phyloP scores from a whole-genome alignment of 2,113 vertebrate genomes.

The Onychostoma macrolepis region DNA sequence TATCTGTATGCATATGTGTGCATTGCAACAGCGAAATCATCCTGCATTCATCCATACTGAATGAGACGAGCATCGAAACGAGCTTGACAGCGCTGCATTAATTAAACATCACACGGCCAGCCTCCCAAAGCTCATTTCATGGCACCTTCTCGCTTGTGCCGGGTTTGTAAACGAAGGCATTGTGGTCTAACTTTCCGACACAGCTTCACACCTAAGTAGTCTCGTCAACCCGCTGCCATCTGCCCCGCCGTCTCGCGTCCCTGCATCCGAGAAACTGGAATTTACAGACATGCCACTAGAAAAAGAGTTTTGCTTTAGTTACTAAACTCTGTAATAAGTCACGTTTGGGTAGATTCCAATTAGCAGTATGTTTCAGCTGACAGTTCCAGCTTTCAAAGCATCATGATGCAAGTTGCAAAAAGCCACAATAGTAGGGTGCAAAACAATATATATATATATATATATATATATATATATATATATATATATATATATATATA shows the following conservation, averaged over 20 bases:
- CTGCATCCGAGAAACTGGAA: background rate
- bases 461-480: no score
- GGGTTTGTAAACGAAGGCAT: conserved; percentile 47
- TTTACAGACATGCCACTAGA: background rate
- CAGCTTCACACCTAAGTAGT: conserved; percentile 6
- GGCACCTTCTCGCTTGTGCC: conserved; percentile 72
- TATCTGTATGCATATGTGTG: background rate
- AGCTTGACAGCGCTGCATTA: conserved; percentile 71
- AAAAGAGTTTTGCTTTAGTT: conserved; percentile 25
- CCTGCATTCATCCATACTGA: conserved; percentile 74
- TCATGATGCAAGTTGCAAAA: background rate
- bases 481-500: no score
- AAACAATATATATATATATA: background rate
- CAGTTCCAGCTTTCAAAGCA: background rate
- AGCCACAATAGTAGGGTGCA: background rate
- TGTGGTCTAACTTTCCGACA: background rate
- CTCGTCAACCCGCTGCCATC: background rate
- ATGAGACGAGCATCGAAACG: conserved; percentile 71
- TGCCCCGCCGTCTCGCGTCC: background rate
- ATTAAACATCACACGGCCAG: conserved; percentile 75
- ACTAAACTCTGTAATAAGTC: background rate
- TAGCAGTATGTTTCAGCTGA: background rate
- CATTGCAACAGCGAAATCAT: conserved; percentile 16
- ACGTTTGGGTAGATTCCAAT: conserved; percentile 18
- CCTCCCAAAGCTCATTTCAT: conserved; percentile 71